Evolutionary conservation across 2,113 vertebrate species (phyloP), one percentile per base, ranked within the genome.

Genomic region (Petrocephalus microphthalmus): DNA sequence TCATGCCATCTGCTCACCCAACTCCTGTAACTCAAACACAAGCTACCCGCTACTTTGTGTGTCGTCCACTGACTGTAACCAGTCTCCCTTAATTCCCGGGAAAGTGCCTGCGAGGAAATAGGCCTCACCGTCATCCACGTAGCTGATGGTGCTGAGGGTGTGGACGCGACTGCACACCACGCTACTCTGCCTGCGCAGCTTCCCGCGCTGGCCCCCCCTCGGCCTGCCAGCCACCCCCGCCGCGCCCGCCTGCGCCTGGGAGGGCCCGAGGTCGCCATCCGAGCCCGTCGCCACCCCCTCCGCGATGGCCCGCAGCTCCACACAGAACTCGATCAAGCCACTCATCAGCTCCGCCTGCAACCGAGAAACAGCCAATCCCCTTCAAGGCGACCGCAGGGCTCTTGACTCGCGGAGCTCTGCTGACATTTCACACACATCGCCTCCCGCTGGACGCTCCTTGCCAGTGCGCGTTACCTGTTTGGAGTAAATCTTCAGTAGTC

Each of bases 341-440:
- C 95, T 98, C 97, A 98, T 98, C 45, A 98, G 93, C 91, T 98
- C 97, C 0, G 97, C 97, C 97, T 98, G 91, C 2, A 5, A 25
- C 33, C 6, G 3, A 49, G 52, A 64, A 60, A 11, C 84, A 86
- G 7, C 56, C 15, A 85, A 85, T 84, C 42, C 0, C 22, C 71
- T 84, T 84, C 42, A 84, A 8, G n/a, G 22, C 25, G 49, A 52
- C 13, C 11, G 5, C 25, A 3, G 11, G 6, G n/a, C 51, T 20
- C 51, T 33, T 4, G 8, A 84, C 13, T 13, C 17, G n/a, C 8
- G 8, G 4, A 29, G n/a, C 1, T 67, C n/a, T 67, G 60, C 60
- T 5, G 60, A 67, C 8, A 5, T 13, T 29, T 0, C 11, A 19
- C 25, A 13, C 60, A 29, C 25, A 1, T 8, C 10, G 60, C 60